These are phyloP conservation scores for Callionymus lyra DNA, from an alignment of 2,113 vertebrate species.

Conservation along the genomic window DNA sequence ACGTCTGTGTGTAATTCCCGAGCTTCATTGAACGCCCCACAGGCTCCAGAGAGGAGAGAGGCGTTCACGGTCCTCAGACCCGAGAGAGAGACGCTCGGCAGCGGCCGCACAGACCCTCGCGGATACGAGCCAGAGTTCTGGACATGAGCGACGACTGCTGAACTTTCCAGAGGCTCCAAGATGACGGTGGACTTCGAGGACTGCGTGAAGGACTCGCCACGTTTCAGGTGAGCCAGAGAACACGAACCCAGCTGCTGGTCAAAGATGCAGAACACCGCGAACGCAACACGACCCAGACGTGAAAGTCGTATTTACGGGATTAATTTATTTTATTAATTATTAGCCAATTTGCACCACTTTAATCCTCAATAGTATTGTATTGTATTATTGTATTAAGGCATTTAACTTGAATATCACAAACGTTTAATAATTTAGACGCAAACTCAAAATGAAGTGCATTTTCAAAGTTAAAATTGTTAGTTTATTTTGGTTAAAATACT, in stretches of 20 bases:
- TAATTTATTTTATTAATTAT: neutral
- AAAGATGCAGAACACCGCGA: slow-evolving; percentile 24
- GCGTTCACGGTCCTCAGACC: slow-evolving; percentile 15
- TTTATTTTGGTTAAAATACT: too few species aligned
- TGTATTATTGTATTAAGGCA: too few species aligned
- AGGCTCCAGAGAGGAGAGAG: neutral
- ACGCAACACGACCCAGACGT: neutral
- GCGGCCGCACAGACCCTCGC: slow-evolving; percentile 3
- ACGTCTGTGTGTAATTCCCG: too few species aligned
- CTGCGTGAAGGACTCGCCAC: slow-evolving; percentile 71
- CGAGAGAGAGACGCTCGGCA: neutral
- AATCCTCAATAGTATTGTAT: neutral
- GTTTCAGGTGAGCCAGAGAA: slow-evolving; percentile 60
- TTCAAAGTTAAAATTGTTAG: too few species aligned
- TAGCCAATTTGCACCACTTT: slow-evolving; percentile 1
- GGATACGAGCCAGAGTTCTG: slow-evolving; percentile 33
- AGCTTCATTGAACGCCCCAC: slow-evolving; percentile 24
- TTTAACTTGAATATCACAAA: too few species aligned
- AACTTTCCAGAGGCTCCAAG: slow-evolving; percentile 28
- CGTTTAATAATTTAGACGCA: too few species aligned
- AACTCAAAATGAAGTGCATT: too few species aligned
- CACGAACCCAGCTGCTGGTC: neutral
- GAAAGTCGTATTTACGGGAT: too few species aligned
- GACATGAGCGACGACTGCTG: slow-evolving; percentile 59
- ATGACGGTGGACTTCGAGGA: slow-evolving; percentile 80